Conservation (phyloP, 1,140 invertebrate genomes). For the Coenobita brevimanus region DNA sequence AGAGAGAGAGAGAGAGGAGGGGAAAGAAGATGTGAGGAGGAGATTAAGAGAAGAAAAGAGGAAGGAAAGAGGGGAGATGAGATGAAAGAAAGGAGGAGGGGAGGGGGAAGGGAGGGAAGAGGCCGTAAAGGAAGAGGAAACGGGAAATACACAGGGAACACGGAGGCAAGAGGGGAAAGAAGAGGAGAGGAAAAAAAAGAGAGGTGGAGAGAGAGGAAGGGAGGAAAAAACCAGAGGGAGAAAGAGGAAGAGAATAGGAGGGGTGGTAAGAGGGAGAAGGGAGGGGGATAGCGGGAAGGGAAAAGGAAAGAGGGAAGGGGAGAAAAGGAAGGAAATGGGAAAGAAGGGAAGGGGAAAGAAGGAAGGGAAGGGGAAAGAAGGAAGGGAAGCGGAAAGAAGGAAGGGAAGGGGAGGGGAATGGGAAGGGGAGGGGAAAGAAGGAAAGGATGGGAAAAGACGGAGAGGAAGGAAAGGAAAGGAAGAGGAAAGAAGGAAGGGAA, state of each 20-base stretch:
- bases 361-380: background rate
- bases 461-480: background rate
- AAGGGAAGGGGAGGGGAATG: background rate
- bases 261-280: background rate
- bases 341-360: background rate
- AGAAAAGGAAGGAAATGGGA: background rate
- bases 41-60: background rate
- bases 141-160: too few species aligned
- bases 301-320: background rate
- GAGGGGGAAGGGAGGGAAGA: background rate
- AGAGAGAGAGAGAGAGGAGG: background rate
- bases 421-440: background rate
- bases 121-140: background rate
- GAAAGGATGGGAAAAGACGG: background rate
- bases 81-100: background rate
- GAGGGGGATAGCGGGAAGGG: background rate
- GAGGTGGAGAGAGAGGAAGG: too few species aligned
- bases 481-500: background rate
- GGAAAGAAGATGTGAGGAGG: background rate
- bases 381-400: too few species aligned
- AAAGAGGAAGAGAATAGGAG: background rate
- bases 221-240: too few species aligned
- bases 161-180: too few species aligned
- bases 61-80: background rate
- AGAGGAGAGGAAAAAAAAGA: too few species aligned